Base-by-base conservation (phyloP, 2,113 vertebrate genomes). In the Lates calcarifer region DNA sequence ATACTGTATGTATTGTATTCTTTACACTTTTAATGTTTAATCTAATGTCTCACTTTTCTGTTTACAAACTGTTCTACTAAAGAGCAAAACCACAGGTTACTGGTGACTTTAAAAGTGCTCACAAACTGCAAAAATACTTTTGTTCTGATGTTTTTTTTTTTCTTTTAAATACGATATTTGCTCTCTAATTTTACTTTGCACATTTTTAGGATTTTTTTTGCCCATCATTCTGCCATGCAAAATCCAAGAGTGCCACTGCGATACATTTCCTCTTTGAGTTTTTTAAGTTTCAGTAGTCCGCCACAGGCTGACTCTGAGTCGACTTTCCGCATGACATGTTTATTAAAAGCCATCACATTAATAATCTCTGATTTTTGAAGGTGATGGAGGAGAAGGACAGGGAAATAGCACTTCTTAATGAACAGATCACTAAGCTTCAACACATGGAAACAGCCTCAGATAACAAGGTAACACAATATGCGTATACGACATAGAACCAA, bases 301-400 rank as follows among this genome's bases (percentile, higher is more conserved):
- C 77, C 63, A 26, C n/a, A 35, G 57, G 45, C 41, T n/a, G 65
- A 63, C 53, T 60, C 28, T 83, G 63, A 79, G 20, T 73, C 57
- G 57, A 82, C 49, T 79, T 65, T 63, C 70, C 7, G 58, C 82
- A 91, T 91, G 78, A 85, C 72, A 0, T 87, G 37, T 86, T 90
- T 74, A 39, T 88, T 92, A 93, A 94, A 64, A 94, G 94, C 83
- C 95, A 94, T 92, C 92, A 91, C 88, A 79, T 94, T 85, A 93
- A 93, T 96, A 77, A 94, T 96, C 87, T 96, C 91, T 90, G 96
- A 95, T 91, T 96, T 96, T n/a, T 90, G 87, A 95, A 95, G 92
- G 94, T 97, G 83, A 95, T 98, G 94, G 94, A 96, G 85, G 94
- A 97, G 91, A 98, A 97, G 93, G 97, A 99, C 84, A 92, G 93